phyloP scores from a whole-genome alignment of 2,888 invertebrate genomes.

The Dasysyrphus albostriatus region DNA sequence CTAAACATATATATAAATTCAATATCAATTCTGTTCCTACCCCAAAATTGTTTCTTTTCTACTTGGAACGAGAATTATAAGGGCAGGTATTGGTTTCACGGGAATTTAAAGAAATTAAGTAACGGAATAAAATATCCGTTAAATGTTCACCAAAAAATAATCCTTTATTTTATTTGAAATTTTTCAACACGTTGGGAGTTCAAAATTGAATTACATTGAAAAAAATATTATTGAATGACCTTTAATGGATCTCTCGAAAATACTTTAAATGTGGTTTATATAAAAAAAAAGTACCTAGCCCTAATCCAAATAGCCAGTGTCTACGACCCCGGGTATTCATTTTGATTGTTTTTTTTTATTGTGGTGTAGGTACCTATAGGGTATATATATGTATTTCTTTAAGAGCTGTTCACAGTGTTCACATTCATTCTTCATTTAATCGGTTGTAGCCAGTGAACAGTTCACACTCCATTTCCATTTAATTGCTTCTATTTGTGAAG shows the following conservation, averaged over 20 bases:
- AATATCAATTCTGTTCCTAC: neutral
- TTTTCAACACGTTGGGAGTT: too few species aligned
- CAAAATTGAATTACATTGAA: too few species aligned
- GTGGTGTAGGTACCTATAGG: neutral
- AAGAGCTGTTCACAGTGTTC: conserved; percentile 21
- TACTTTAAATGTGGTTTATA: neutral
- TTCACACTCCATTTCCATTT: conserved; percentile 74
- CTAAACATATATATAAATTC: neutral
- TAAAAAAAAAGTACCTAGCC: neutral
- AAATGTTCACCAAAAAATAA: too few species aligned
- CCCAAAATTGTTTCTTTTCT: neutral
- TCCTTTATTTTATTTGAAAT: too few species aligned
- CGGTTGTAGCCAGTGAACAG: conserved; percentile 47
- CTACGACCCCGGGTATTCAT: neutral
- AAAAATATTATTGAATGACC: too few species aligned
- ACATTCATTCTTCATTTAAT: conserved; percentile 37
- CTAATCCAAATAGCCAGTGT: neutral
- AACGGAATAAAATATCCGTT: too few species aligned
- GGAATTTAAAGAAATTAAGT: too few species aligned
- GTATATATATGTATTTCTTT: neutral
- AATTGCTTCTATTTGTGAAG: conserved; percentile 73
- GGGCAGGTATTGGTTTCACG: neutral
- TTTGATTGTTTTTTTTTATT: neutral
- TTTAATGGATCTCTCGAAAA: too few species aligned
- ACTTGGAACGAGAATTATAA: neutral